Percentiles rank a stretch among this genome's conserved stretches.
phyloP scores from a whole-genome alignment of 2,888 invertebrate genomes.

The Galeopsomyia nigrocyanea region DNA sequence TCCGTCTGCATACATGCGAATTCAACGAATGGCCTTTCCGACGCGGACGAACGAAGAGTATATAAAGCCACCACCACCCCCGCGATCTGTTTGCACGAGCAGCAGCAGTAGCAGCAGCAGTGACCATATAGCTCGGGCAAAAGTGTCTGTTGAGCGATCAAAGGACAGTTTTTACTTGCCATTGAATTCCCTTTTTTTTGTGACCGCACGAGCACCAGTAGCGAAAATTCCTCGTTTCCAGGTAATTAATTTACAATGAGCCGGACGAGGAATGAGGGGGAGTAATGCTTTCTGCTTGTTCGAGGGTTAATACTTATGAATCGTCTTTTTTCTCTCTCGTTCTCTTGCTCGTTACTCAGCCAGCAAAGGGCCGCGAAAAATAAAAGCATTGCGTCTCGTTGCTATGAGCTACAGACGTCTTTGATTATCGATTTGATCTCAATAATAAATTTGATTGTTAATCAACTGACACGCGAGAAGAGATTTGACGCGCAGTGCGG shows the following conservation, averaged over 20 bases:
- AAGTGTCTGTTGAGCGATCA: constrained; percentile 52
- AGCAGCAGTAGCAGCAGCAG: no score
- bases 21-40: constrained; percentile 23
- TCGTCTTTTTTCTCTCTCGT: constrained; percentile 51
- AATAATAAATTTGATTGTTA: no score
- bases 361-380: constrained; percentile 44
- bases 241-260: constrained; percentile 69
- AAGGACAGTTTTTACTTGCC: constrained; percentile 65
- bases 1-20: constrained; percentile 1
- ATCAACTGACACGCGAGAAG: no score
- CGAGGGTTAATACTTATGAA: constrained; percentile 63
- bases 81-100: constrained; percentile 4
- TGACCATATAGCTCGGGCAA: constrained; percentile 8
- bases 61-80: constrained; percentile 11
- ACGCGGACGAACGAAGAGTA: background rate
- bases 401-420: background rate
- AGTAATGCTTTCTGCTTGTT: constrained; percentile 54
- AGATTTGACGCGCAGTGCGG: no score
- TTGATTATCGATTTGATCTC: no score
- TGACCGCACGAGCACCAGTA: constrained; percentile 50
- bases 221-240: constrained; percentile 69
- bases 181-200: constrained; percentile 55
- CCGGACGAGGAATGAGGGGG: constrained; percentile 59
- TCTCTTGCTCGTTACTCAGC: constrained; percentile 39
- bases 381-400: constrained; percentile 19